Percentiles rank a stretch among this genome's conserved stretches.
phyloP scores from a whole-genome alignment of 2,797 vertebrate genomes.

The Anguilla obscura region DNA sequence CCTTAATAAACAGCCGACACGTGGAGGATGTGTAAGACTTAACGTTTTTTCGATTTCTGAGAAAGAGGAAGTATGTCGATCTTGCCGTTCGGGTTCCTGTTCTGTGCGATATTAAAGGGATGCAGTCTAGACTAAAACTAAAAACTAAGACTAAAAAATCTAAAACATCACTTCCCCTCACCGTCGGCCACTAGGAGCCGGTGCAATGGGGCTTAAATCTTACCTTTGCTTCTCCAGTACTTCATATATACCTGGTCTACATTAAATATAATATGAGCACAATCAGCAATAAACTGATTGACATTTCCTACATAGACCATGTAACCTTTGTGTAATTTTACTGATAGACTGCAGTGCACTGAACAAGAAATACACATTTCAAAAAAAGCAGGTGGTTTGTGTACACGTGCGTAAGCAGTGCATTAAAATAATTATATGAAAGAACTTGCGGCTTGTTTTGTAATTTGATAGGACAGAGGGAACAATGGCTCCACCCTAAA shows the following conservation, averaged over 20 bases:
- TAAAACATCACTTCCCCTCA: not conserved
- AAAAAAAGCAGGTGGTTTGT: not conserved
- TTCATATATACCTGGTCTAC: not conserved
- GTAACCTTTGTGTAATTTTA: not conserved
- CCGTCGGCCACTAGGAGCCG: not conserved
- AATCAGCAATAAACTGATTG: not conserved
- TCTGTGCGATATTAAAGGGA: not conserved
- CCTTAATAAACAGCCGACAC: not conserved
- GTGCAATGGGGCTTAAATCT: not conserved
- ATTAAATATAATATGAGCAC: not conserved
- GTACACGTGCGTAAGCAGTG: not conserved
- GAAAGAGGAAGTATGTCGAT: not conserved
- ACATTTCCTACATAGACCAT: not conserved
- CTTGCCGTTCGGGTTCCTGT: not conserved
- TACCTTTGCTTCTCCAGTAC: no score
- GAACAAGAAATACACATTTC: not conserved
- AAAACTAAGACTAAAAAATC: no score
- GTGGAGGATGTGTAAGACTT: not conserved
- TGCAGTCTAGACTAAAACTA: not conserved
- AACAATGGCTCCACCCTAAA: not conserved
- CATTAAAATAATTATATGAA: not conserved
- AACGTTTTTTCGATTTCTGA: not conserved
- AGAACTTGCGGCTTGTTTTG: not conserved
- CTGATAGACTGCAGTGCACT: not conserved
- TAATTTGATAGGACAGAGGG: not conserved